Evolutionary conservation across 2,113 vertebrate species (phyloP).

Genomic region (Psittacula cyanocephala): DNA sequence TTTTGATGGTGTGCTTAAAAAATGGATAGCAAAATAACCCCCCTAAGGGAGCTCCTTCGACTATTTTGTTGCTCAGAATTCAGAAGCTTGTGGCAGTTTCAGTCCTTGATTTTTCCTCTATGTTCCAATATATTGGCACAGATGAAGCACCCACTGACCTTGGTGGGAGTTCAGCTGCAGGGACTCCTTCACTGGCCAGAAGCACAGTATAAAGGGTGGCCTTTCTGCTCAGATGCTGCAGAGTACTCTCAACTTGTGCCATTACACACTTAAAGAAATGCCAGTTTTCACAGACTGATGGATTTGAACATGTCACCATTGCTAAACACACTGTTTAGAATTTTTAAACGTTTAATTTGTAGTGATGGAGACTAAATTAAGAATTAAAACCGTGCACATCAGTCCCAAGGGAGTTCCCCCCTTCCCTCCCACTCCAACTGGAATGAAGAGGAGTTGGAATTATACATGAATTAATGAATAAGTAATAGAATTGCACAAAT

Average conservation of each 20-base stretch:
- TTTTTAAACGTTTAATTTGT: constrained; percentile 57
- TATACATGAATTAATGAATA: constrained; percentile 57
- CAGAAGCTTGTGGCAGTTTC: background rate
- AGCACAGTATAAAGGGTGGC: rapidly evolving
- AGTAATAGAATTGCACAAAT: constrained; percentile 59
- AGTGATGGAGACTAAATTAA: constrained; percentile 40
- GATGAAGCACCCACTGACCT: background rate
- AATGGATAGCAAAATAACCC: background rate
- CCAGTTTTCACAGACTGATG: background rate
- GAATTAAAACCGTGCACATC: constrained; percentile 28
- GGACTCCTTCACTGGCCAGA: background rate
- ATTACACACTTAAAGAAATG: background rate
- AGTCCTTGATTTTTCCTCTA: background rate
- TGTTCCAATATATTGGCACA: rapidly evolving
- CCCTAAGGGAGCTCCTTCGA: background rate
- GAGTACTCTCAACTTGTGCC: background rate
- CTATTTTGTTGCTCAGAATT: background rate
- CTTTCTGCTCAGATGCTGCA: background rate
- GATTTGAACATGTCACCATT: background rate
- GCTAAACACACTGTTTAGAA: constrained; percentile 35
- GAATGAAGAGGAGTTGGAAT: constrained; percentile 47
- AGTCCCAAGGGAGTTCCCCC: background rate
- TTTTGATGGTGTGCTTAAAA: background rate
- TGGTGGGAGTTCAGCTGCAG: rapidly evolving
- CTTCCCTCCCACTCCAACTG: constrained; percentile 44